These are phyloP conservation scores for Trichacis sp. DNA, from an alignment of 2,888 invertebrate genomes.

Conservation along the genomic window DNA sequence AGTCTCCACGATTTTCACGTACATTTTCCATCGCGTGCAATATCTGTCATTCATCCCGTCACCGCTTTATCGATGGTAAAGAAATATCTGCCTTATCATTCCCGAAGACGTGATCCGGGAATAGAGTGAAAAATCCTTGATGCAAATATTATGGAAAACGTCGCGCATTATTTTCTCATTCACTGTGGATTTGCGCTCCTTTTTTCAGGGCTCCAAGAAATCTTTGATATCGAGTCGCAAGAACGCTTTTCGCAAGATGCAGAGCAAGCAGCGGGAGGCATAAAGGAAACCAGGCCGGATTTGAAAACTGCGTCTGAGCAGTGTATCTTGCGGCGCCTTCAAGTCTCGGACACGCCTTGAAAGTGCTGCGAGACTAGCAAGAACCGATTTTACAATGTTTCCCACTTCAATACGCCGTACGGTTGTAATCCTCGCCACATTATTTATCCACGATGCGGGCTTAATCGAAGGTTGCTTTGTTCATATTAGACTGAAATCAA, in stretches of 20 bases:
- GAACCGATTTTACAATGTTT: conserved; percentile 46
- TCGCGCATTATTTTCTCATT: too few species aligned
- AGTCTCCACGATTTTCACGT: neutral
- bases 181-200: neutral
- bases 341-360: conserved; percentile 61
- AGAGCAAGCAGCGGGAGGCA: conserved; percentile 7
- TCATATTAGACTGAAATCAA: too few species aligned
- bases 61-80: neutral
- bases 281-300: conserved; percentile 30
- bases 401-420: conserved; percentile 55
- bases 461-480: conserved; percentile 42
- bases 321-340: conserved; percentile 63
- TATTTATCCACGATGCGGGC: conserved; percentile 47
- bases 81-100: conserved; percentile 11
- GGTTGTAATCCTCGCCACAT: conserved; percentile 62
- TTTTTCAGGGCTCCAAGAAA: neutral
- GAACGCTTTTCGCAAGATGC: conserved; percentile 1
- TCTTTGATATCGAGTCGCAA: neutral
- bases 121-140: conserved; percentile 5
- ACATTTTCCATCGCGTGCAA: neutral
- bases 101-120: conserved; percentile 4
- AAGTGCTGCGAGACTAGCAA: conserved; percentile 32
- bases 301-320: conserved; percentile 44
- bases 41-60: neutral
- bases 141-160: neutral